These are phyloP conservation scores for Drosophila buzzatii DNA, from an alignment of 2,888 invertebrate genomes.

Conservation along the genomic window DNA sequence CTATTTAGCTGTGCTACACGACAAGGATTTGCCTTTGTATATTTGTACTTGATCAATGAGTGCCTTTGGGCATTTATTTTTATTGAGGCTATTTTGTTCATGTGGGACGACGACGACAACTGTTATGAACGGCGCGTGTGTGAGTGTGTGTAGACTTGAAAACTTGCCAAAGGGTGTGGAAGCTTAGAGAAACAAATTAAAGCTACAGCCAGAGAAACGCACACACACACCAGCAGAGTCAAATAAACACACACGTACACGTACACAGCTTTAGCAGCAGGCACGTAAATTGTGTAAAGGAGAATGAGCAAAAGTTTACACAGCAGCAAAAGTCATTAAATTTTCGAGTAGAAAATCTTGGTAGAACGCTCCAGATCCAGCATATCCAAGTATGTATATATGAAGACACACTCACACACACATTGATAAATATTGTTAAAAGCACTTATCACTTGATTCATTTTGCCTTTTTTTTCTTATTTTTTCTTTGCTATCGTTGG, in stretches of 20 bases:
- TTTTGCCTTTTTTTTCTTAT: slow-evolving; percentile 39
- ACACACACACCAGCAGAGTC: not conserved
- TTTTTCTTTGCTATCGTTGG: slow-evolving; percentile 45
- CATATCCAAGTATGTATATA: slow-evolving; percentile 38
- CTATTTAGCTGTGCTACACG: not conserved
- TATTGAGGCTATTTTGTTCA: slow-evolving; percentile 11
- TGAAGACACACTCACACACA: slow-evolving; percentile 27
- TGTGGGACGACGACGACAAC: slow-evolving; percentile 20
- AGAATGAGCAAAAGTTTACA: slow-evolving; percentile 58
- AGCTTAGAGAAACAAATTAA: slow-evolving; percentile 50
- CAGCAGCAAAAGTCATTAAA: slow-evolving; percentile 58
- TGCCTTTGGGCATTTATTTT: slow-evolving; percentile 12
- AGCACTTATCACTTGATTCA: slow-evolving; percentile 56
- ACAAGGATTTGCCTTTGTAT: slow-evolving; percentile 7
- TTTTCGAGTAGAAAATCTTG: slow-evolving; percentile 40
- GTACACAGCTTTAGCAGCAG: slow-evolving; percentile 30
- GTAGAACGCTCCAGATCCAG: slow-evolving; percentile 44
- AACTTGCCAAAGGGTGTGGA: slow-evolving; percentile 72
- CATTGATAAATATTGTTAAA: slow-evolving; percentile 52
- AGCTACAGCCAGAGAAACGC: slow-evolving; percentile 24
- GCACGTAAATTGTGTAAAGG: slow-evolving; percentile 59
- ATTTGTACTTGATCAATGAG: not conserved
- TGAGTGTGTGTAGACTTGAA: slow-evolving; percentile 45
- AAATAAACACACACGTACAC: slow-evolving; percentile 13
- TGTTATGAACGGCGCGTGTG: not conserved